A percentile compares a stretch with the other conserved stretches of the same genome.
These are phyloP conservation scores for Amphimedon queenslandica DNA, from an alignment of 37 sponge, comb jelly and placozoan genomes.

Conservation along the genomic window DNA sequence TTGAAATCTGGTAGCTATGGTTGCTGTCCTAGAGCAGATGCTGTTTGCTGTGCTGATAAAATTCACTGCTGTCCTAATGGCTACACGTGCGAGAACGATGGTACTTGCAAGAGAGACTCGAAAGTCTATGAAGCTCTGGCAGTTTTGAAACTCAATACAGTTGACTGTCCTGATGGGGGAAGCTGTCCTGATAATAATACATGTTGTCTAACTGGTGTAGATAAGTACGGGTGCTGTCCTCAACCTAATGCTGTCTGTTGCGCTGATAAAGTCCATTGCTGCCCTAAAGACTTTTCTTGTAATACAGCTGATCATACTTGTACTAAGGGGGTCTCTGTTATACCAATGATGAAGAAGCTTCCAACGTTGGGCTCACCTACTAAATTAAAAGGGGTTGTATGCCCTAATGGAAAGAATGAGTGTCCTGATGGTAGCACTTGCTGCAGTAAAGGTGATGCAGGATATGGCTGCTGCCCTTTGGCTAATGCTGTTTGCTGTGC, in stretches of 20 bases:
- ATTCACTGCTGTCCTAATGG: slow-evolving; percentile 75
- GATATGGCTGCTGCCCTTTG: slow-evolving; percentile 62
- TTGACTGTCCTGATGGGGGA: slow-evolving; percentile 15
- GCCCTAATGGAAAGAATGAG: slow-evolving; percentile 32
- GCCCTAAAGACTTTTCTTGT: slow-evolving; percentile 61
- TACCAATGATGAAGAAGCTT: slow-evolving; percentile 22
- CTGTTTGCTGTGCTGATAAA: slow-evolving; percentile 64
- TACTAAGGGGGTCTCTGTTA: slow-evolving; percentile 8
- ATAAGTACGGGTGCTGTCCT: slow-evolving; percentile 73
- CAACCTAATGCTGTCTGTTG: slow-evolving; percentile 67
- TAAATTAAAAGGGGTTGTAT: slow-evolving; percentile 16
- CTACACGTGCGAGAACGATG: slow-evolving; percentile 32
- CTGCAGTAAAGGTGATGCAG: slow-evolving; percentile 12
- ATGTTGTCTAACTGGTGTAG: slow-evolving; percentile 46
- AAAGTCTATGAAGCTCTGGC: no score
- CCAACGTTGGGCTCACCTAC: slow-evolving; percentile 7
- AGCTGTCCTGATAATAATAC: slow-evolving; percentile 65
- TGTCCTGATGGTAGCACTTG: slow-evolving; percentile 27
- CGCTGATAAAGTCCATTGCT: slow-evolving; percentile 54
- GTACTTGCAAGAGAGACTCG: slow-evolving; percentile 41
- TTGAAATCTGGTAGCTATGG: slow-evolving; percentile 36
- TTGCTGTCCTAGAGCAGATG: slow-evolving; percentile 62
- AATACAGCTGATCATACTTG: slow-evolving; percentile 27
- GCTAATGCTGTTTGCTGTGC: slow-evolving; percentile 55
- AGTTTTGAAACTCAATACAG: neutral